Conservation (phyloP, 2,113 vertebrate genomes). For the Campylorhamphus procurvoides region DNA sequence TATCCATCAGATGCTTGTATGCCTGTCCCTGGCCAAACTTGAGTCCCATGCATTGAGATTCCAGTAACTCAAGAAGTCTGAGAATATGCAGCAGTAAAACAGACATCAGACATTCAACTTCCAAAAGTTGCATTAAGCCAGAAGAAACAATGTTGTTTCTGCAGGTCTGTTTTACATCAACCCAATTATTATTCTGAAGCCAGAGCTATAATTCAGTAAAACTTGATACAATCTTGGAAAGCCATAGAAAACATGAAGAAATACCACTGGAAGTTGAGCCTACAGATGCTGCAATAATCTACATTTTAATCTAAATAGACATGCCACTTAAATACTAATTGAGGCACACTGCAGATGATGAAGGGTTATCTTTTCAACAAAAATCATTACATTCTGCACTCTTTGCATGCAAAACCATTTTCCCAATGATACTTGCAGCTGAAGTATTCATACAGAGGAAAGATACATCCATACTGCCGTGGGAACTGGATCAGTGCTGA, state of each 20-base stretch:
- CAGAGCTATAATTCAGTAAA: slow-evolving; percentile 49
- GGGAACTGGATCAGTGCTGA: neutral
- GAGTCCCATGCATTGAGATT: neutral
- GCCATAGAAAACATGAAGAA: neutral
- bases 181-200: slow-evolving; percentile 16
- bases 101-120: neutral
- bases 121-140: slow-evolving; percentile 24
- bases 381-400: neutral
- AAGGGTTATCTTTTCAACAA: neutral
- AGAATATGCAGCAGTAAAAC: slow-evolving; percentile 22
- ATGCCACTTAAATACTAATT: neutral
- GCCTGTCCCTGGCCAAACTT: neutral
- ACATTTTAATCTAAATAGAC: neutral
- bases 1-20: neutral
- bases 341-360: neutral
- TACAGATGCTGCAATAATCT: neutral
- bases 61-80: slow-evolving; percentile 23
- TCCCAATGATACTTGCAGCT: neutral
- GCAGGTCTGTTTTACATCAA: slow-evolving; percentile 65
- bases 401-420: neutral
- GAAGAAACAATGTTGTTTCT: slow-evolving; percentile 45
- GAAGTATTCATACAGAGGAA: neutral
- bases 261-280: neutral
- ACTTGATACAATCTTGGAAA: slow-evolving; percentile 46
- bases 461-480: neutral